Base-by-base conservation (phyloP, 2,888 invertebrate species). In the Malthinus flaveolus region DNA sequence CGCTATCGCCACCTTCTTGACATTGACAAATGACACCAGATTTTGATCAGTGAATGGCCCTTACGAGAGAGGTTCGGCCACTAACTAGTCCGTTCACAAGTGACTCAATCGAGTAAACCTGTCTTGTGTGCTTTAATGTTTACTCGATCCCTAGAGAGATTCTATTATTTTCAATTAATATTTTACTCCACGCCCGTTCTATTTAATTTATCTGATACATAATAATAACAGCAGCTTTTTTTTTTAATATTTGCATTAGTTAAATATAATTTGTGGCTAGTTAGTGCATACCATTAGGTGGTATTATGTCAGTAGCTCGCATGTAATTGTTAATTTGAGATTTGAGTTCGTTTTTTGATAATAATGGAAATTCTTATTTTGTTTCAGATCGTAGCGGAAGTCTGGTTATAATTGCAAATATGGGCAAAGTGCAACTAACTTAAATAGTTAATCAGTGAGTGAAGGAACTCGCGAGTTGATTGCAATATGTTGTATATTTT, bases 21-120 rank as follows among this genome's bases (percentile, higher is more conserved):
- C 88, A 87, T 84, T 88, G 88, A 88, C 87, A 87, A 88, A 88
- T 88, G 87, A 86, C 81, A 79, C 80, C 79, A 86, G 87, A 88
- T 88, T 86, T 84, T 83, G 85, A 88, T 88, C 88, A 79, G 81
- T 82, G 82, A 82, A 82, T 86, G 82, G 79, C 81, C 83, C 71
- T 69, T 66, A 61, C 64, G 49, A 50, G 55, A 39, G 79, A 81
- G 81, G 82, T 81, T 80, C 80, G 79, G 78, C 70, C 73, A 78
- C 77, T 73, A 69, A 69, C 67, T 66, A 69, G 68, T 68, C 69
- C 66, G 68, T 69, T 69, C 66, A 68, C 68, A 64, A 65, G 64
- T 72, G 70, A 72, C 69, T 73, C 72, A 71, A 73, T 72, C 72
- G 71, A 71, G 71, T 69, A 71, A 71, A 72, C 70, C 69, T 67